Base-by-base conservation (phyloP, 2,797 vertebrate species). In the Capromys pilorides region DNA sequence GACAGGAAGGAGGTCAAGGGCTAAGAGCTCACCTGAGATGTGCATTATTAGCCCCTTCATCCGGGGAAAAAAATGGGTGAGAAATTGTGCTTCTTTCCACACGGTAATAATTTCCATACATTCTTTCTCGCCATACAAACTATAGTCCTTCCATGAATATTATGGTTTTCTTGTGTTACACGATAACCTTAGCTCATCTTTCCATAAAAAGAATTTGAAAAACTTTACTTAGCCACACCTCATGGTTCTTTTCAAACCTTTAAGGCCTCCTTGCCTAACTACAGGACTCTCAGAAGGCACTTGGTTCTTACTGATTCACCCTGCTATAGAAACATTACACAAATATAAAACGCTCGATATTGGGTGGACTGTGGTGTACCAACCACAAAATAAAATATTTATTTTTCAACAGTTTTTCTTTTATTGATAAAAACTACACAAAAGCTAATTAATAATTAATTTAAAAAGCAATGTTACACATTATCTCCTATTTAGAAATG, bases 351-450 rank as follows among this genome's bases (percentile, higher is more conserved):
- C 94, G 98, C 90, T 94, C 97, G 96, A 92, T 90, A 92, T 83
- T 51, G 95, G 59, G 73, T 97, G 96, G 94, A 31, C 71, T 98
- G 97, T 98, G 98, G 97, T 91, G 81, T 98, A 97, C 93, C 97
- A 97, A 97, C 97, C 97, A 97, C 97, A 98, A 98, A 98, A 98
- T 98, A 97, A 96, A 96, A 96, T 96, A 75, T 98, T 98, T 98
- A 98, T 98, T 98, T 97, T 97, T 95, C 94, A 97, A 96, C 96
- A 96, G 94, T 97, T 97, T 97, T 97, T 98, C 90, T 98, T 98
- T 98, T 98, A 98, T 98, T 98, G 98, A 98, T 98, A 98, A 98
- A 98, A 98, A 98, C 97, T 98, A 98, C 98, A 98, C 98, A 98
- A 98, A 98, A 98, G 79, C 97, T 98, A 98, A 98, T 97, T 97